phyloP scores from a whole-genome alignment of 1,140 invertebrate genomes.

The Halotydeus destructor region DNA sequence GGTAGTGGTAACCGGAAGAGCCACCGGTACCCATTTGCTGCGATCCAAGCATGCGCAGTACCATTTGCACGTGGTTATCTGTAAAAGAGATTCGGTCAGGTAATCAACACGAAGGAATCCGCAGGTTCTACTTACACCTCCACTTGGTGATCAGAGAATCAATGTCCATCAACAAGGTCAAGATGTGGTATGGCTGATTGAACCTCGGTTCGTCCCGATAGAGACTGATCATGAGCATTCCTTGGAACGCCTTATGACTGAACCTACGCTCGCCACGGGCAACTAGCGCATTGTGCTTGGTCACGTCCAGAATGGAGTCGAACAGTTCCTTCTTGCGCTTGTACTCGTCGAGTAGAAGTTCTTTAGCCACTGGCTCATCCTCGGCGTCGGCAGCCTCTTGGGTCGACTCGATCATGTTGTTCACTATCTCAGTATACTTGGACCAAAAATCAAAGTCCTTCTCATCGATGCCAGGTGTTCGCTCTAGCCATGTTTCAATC shows the following conservation, averaged over 20 bases:
- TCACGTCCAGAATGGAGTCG: slow-evolving; percentile 62
- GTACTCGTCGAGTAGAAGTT: slow-evolving; percentile 5
- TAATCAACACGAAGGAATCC: slow-evolving; percentile 4
- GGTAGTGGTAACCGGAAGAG: slow-evolving; percentile 92
- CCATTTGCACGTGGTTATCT: slow-evolving; percentile 97
- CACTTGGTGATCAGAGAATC: slow-evolving; percentile 97
- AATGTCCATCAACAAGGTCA: slow-evolving; percentile 86
- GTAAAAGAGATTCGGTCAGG: slow-evolving; percentile 16
- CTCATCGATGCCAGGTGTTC: slow-evolving; percentile 68
- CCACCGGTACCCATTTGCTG: slow-evolving; percentile 90
- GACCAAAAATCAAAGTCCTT: slow-evolving; percentile 81
- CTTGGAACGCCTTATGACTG: slow-evolving; percentile 71
- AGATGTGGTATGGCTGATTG: slow-evolving; percentile 83
- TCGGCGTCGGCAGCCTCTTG: slow-evolving; percentile 30
- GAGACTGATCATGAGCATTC: slow-evolving; percentile 89
- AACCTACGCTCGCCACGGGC: slow-evolving; percentile 54
- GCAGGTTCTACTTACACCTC: slow-evolving; percentile 56
- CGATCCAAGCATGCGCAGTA: slow-evolving; percentile 97
- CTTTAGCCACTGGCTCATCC: slow-evolving; percentile 13
- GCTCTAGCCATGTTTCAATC: slow-evolving; percentile 70
- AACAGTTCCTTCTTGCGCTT: slow-evolving; percentile 42
- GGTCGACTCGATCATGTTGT: slow-evolving; percentile 45
- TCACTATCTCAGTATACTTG: slow-evolving; percentile 58
- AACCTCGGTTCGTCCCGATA: slow-evolving; percentile 90
- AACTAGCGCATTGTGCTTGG: slow-evolving; percentile 8